Evolutionary conservation across 2,113 vertebrate species (phyloP).

Genomic region (Cathartes aura): DNA sequence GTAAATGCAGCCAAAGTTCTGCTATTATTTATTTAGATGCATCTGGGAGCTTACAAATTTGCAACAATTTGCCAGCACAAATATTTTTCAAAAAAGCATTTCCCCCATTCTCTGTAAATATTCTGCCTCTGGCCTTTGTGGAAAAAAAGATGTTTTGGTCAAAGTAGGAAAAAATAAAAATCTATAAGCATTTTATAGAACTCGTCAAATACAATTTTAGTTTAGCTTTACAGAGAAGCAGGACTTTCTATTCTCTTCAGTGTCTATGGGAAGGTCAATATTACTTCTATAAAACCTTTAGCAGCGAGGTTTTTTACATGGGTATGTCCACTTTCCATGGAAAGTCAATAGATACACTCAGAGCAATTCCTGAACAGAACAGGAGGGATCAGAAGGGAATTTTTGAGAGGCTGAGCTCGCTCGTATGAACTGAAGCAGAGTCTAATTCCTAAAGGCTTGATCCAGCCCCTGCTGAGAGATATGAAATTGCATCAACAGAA

Average conservation of each 20-base stretch:
- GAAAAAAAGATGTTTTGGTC: neutral
- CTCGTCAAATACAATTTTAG: slow-evolving; percentile 36
- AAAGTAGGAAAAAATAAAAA: slow-evolving; percentile 1
- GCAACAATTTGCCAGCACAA: neutral
- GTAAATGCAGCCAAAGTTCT: slow-evolving; percentile 13
- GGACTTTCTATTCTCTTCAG: neutral
- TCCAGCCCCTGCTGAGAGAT: neutral
- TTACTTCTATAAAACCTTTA: neutral
- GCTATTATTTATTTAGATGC: slow-evolving; percentile 36
- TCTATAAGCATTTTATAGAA: slow-evolving; percentile 51
- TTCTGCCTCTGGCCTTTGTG: neutral
- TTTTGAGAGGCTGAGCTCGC: neutral
- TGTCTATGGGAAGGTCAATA: neutral
- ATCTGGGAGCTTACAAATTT: slow-evolving; percentile 19
- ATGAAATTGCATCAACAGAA: neutral
- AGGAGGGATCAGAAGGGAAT: neutral
- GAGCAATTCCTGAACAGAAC: neutral
- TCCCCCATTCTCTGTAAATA: neutral
- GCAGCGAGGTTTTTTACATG: neutral
- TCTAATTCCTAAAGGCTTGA: neutral
- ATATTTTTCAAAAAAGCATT: neutral
- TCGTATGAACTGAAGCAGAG: neutral
- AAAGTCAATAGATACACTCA: slow-evolving; percentile 11
- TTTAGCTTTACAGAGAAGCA: slow-evolving; percentile 1
- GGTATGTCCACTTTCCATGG: neutral